phyloP scores from a whole-genome alignment of 2,797 vertebrate species.

The Catamblyrhynchus diadema region DNA sequence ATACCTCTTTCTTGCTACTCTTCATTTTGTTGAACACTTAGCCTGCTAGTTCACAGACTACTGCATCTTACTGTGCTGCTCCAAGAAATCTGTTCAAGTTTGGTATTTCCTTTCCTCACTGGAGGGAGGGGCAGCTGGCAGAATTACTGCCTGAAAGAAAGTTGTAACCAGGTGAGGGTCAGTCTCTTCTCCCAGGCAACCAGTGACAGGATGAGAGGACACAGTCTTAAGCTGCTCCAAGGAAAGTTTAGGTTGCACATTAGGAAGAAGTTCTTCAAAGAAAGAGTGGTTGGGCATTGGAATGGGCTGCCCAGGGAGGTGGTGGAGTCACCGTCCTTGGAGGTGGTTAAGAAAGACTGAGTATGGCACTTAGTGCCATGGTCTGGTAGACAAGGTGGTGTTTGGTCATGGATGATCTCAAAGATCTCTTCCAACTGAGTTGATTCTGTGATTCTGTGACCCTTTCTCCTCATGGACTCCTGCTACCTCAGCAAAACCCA shows the following conservation, averaged over 20 bases:
- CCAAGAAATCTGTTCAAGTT: neutral
- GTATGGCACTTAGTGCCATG: neutral
- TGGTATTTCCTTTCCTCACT: neutral
- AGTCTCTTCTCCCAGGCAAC: neutral
- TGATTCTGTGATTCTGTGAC: neutral
- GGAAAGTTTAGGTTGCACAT: neutral
- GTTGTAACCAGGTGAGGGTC: neutral
- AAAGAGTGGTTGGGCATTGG: neutral
- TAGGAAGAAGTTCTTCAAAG: neutral
- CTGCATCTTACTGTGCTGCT: neutral
- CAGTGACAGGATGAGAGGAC: rapidly evolving
- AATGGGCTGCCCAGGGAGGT: neutral
- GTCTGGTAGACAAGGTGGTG: neutral
- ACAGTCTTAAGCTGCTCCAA: neutral
- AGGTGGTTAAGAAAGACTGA: neutral
- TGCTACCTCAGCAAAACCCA: neutral
- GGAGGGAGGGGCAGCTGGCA: neutral
- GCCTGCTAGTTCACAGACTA: neutral
- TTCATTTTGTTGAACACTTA: neutral
- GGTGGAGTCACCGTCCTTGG: neutral
- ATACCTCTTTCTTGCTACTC: neutral
- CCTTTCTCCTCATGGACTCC: neutral
- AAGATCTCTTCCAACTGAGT: neutral
- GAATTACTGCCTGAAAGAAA: neutral
- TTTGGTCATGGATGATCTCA: neutral